A percentile compares a stretch with the other conserved stretches of the same genome.
phyloP scores from a whole-genome alignment of 2,113 vertebrate species.

The Phalacrocorax aristotelis region DNA sequence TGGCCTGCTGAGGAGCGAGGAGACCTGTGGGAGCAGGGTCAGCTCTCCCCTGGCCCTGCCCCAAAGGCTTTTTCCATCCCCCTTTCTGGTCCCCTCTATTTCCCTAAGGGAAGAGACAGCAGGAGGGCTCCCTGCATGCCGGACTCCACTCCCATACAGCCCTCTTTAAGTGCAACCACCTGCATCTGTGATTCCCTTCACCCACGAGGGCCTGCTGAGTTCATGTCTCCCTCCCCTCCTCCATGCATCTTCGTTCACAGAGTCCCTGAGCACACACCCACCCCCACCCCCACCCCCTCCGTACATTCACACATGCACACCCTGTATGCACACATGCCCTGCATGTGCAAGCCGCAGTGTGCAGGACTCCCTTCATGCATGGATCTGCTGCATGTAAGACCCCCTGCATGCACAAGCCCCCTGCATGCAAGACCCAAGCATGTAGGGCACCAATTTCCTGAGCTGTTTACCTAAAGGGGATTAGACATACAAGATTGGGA shows the following conservation, averaged over 20 bases:
- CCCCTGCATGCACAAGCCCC: neutral
- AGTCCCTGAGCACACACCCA: neutral
- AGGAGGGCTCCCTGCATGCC: accelerated
- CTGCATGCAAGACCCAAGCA: neutral
- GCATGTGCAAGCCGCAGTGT: neutral
- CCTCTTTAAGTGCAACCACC: neutral
- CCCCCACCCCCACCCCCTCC: no score
- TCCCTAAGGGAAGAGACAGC: neutral
- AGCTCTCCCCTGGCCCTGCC: neutral
- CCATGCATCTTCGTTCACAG: neutral
- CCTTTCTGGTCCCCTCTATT: accelerated
- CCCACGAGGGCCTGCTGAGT: neutral
- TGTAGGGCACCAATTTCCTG: neutral
- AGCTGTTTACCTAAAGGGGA: neutral
- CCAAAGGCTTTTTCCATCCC: neutral
- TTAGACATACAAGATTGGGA: neutral
- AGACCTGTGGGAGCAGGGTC: neutral
- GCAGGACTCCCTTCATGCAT: neutral
- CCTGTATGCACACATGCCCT: accelerated
- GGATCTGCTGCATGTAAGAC: neutral
- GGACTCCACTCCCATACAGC: neutral
- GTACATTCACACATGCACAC: neutral
- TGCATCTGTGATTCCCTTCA: neutral
- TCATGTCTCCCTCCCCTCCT: neutral
- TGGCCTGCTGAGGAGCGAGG: accelerated